Evolutionary conservation across 2,113 vertebrate genomes (phyloP).

Genomic region (Elachura formosa): DNA sequence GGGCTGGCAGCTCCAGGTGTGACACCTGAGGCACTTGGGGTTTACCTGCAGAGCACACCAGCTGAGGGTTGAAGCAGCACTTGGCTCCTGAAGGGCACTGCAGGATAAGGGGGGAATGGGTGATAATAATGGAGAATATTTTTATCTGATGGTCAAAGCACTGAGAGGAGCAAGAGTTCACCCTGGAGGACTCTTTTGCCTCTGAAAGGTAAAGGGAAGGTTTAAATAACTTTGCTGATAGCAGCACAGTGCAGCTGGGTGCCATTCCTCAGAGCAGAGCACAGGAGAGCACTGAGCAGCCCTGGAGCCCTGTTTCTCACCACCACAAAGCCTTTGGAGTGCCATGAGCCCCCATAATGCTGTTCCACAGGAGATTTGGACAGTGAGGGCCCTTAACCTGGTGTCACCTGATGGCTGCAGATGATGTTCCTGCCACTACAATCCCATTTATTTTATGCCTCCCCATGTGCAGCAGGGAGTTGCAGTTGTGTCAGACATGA

Average conservation of each 20-base stretch:
- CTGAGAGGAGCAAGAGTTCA: neutral
- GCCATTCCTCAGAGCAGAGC: neutral
- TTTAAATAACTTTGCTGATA: neutral
- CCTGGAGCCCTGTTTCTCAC: neutral
- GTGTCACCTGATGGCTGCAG: neutral
- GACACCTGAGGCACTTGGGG: accelerated
- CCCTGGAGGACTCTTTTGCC: neutral
- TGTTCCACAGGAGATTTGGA: neutral
- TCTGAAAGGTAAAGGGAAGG: neutral
- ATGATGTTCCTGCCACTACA: neutral
- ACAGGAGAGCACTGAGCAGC: accelerated
- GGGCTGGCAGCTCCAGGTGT: accelerated
- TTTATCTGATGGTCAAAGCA: neutral
- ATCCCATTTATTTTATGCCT: neutral
- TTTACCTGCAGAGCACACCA: neutral
- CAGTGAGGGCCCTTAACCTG: neutral
- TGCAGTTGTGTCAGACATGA: neutral
- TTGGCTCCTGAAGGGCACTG: neutral
- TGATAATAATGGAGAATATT: neutral
- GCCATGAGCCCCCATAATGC: accelerated
- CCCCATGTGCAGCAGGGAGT: neutral
- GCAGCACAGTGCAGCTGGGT: neutral
- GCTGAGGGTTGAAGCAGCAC: accelerated
- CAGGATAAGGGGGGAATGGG: neutral
- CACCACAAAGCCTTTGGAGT: neutral